phyloP scores from a whole-genome alignment of 2,797 vertebrate species.

The Alosa sapidissima region DNA sequence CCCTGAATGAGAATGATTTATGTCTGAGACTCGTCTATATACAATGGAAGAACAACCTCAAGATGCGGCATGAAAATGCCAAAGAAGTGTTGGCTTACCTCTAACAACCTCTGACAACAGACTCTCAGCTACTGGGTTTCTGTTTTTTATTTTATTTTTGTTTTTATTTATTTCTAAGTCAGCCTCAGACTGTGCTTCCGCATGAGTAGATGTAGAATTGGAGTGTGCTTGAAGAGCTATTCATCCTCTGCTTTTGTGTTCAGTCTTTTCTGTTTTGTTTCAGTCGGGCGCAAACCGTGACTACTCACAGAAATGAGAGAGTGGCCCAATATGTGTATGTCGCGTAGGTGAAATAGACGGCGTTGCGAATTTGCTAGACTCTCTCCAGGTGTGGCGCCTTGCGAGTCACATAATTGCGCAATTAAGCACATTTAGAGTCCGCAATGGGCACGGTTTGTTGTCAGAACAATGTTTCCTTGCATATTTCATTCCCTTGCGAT shows the following conservation, averaged over 20 bases:
- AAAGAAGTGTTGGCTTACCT: background rate
- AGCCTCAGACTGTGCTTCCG: background rate
- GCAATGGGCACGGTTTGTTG: background rate
- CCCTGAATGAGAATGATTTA: conserved; percentile 12
- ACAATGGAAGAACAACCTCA: background rate
- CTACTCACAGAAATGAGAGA: background rate
- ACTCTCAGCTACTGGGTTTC: background rate
- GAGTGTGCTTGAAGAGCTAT: background rate
- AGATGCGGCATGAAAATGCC: background rate
- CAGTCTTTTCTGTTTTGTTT: background rate
- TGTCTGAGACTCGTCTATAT: background rate
- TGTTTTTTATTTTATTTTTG: background rate
- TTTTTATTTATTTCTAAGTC: conserved; percentile 7
- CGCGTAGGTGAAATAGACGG: background rate
- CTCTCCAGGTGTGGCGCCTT: background rate
- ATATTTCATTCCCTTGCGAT: conserved; percentile 29
- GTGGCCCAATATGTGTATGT: background rate
- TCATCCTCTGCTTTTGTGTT: background rate
- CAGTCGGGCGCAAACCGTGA: background rate
- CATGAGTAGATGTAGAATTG: background rate
- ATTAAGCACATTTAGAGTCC: background rate
- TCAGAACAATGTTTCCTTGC: conserved; percentile 39
- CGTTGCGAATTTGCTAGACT: background rate
- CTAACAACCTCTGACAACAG: conserved; percentile 10
- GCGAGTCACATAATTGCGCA: conserved; percentile 15